Evolutionary conservation across 2,888 invertebrate species (phyloP).

Genomic region (Papilio gigon): DNA sequence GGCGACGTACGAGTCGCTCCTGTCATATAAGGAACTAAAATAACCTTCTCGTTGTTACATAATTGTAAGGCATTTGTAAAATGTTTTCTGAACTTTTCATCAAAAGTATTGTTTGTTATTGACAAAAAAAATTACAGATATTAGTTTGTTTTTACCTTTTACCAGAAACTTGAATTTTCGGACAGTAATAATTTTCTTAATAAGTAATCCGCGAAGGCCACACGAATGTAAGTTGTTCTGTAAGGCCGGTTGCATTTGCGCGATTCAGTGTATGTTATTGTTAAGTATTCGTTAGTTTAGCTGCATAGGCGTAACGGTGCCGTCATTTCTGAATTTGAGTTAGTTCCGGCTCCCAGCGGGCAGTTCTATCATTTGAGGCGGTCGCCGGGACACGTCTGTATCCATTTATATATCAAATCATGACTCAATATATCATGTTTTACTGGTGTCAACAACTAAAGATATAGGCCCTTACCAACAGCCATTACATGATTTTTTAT

Average conservation of each 20-base stretch:
- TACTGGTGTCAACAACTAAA: constrained; percentile 1
- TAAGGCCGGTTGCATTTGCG: constrained; percentile 57
- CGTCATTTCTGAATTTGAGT: constrained; percentile 81
- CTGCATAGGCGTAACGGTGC: constrained; percentile 71
- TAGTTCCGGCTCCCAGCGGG: constrained; percentile 70
- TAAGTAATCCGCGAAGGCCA: not conserved
- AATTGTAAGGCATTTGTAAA: too few relatives aligned
- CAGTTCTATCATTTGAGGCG: constrained; percentile 66
- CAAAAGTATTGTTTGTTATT: too few relatives aligned
- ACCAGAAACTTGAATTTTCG: not conserved
- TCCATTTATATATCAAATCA: constrained; percentile 26
- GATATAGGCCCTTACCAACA: not conserved
- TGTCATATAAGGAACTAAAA: too few relatives aligned
- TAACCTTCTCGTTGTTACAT: too few relatives aligned
- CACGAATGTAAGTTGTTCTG: not conserved
- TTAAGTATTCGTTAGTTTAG: constrained; percentile 79
- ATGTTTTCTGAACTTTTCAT: too few relatives aligned
- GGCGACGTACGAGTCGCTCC: too few relatives aligned
- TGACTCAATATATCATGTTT: not conserved
- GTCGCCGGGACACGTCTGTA: not conserved
- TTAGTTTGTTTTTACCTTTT: too few relatives aligned
- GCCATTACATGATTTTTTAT: constrained; percentile 16
- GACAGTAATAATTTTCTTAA: not conserved
- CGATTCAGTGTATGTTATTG: constrained; percentile 64
- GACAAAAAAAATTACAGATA: too few relatives aligned